Conservation (phyloP, 1,140 invertebrate genomes). For the Drosophila pandora region DNA sequence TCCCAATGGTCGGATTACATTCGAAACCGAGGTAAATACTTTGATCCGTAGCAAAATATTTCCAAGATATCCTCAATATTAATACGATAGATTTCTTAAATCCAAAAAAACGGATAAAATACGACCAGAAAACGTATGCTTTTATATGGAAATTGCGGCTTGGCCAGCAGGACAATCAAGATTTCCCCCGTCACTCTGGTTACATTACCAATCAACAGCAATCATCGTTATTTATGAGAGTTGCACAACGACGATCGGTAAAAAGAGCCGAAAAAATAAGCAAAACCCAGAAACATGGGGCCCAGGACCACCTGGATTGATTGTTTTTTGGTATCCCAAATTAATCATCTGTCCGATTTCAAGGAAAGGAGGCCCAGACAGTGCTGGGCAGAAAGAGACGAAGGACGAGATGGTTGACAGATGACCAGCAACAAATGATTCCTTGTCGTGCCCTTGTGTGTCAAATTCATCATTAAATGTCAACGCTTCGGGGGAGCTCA, state of each 20-base stretch:
- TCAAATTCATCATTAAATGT: conserved; percentile 83
- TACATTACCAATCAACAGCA: conserved; percentile 53
- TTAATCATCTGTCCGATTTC: conserved; percentile 64
- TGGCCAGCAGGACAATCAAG: conserved; percentile 27
- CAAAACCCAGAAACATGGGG: conserved; percentile 9
- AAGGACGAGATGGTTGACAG: conserved; percentile 36
- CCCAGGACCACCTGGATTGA: conserved; percentile 67
- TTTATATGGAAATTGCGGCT: conserved; percentile 6
- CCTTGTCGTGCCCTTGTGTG: conserved; percentile 80
- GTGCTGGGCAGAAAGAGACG: conserved; percentile 11
- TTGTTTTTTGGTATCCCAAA: conserved; percentile 55
- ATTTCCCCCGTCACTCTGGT: conserved; percentile 29
- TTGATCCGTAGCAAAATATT: not conserved
- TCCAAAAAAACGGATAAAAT: too few relatives aligned
- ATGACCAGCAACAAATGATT: conserved; percentile 51
- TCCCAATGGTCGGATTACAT: not conserved
- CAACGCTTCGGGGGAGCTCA: conserved; percentile 73
- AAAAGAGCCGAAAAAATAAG: conserved; percentile 17
- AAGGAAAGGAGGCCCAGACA: conserved; percentile 25
- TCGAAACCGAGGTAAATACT: not conserved
- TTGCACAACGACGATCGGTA: conserved; percentile 60
- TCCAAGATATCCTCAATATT: not conserved
- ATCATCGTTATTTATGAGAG: conserved; percentile 71
- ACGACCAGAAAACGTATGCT: not conserved
- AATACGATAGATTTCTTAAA: too few relatives aligned